Conservation (phyloP, 2,113 vertebrate species). For the Triplophysa rosa region DNA sequence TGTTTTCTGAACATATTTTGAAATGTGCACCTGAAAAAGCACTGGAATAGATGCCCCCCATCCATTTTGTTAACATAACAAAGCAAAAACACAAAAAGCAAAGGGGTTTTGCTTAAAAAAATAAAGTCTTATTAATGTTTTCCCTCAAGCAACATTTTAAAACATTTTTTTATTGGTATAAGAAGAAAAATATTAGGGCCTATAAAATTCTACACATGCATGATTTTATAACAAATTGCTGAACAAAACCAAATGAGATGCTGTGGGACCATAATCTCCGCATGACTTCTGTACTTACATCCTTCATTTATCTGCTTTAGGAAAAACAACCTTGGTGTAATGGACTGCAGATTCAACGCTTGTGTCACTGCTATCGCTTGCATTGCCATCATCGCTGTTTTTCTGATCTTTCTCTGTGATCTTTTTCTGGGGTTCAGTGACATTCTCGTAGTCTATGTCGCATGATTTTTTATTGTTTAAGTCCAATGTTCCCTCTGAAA, state of each 20-base stretch:
- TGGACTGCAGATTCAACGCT: constrained; percentile 23
- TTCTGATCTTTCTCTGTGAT: not conserved
- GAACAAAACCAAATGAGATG: too few species aligned
- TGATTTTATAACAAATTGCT: not conserved
- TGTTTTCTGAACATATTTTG: constrained; percentile 2
- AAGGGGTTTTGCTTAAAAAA: too few species aligned
- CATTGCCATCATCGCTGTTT: not conserved
- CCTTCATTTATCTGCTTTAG: not conserved
- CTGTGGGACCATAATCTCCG: too few species aligned
- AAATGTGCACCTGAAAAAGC: not conserved
- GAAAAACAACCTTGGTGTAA: constrained; percentile 45
- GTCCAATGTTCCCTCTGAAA: constrained; percentile 3
- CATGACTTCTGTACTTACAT: not conserved
- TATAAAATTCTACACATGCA: too few species aligned
- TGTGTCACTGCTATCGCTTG: constrained; percentile 9
- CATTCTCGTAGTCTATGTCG: constrained; percentile 41
- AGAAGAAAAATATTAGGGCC: not conserved
- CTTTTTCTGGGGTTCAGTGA: not conserved
- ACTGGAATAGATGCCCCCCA: not conserved
- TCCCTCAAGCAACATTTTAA: not conserved
- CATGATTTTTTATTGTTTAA: not conserved
- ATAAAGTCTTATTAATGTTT: not conserved
- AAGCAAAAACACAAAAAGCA: too few species aligned
- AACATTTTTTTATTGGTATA: not conserved
- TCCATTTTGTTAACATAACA: not conserved